Percentiles rank a stretch among this genome's conserved stretches.
Conservation (phyloP, 2,113 vertebrate genomes). For the Sinocyclocheilus anophthalmus region DNA sequence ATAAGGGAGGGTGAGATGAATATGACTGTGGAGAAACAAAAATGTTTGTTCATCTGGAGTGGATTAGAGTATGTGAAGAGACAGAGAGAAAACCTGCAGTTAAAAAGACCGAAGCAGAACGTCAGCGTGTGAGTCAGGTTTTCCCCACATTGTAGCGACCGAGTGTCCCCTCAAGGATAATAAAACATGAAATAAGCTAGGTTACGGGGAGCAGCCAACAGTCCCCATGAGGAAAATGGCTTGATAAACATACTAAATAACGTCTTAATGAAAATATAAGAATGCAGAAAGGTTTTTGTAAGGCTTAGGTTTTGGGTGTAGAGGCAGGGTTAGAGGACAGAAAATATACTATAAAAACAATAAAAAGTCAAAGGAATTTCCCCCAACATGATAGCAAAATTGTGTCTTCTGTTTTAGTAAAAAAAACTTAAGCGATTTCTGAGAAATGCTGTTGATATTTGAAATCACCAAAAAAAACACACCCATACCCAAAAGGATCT, state of each 20-base stretch:
- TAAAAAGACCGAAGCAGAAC: slow-evolving; percentile 47
- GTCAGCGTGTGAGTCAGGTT: background rate
- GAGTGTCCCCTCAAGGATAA: slow-evolving; percentile 1
- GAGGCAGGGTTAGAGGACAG: background rate
- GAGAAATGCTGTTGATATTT: no score
- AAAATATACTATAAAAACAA: background rate
- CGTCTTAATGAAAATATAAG: slow-evolving; percentile 1
- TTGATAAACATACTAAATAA: slow-evolving; percentile 18
- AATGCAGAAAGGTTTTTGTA: background rate
- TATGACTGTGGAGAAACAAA: slow-evolving; percentile 83
- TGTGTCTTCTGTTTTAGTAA: background rate
- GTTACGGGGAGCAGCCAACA: background rate
- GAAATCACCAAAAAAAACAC: no score
- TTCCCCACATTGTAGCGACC: slow-evolving; percentile 4
- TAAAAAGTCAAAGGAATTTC: background rate
- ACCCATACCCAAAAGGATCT: no score
- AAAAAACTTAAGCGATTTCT: no score
- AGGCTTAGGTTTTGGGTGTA: background rate
- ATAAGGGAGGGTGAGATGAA: slow-evolving; percentile 74
- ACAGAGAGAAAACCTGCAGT: slow-evolving; percentile 85
- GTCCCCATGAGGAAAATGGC: background rate
- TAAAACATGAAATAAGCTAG: background rate
- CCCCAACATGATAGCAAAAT: background rate
- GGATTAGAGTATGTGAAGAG: slow-evolving; percentile 86
- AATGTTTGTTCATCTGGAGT: slow-evolving; percentile 98